Evolutionary conservation across 1,140 invertebrate species (phyloP).

Genomic region (Paracyclopina nana): DNA sequence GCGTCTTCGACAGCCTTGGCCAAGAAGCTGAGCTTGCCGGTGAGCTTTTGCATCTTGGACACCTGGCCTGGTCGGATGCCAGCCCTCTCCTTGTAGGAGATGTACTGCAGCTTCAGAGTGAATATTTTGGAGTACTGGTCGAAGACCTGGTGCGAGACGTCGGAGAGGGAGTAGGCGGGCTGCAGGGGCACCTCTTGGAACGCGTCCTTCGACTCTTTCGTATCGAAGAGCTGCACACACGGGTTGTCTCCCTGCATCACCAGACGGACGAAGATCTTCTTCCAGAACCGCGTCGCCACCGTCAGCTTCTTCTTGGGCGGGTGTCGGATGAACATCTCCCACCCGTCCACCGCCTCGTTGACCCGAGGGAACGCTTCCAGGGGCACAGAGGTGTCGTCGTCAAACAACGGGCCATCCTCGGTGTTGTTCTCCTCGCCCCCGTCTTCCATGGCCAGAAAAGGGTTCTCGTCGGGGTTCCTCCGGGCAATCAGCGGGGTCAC

Average conservation of each 20-base stretch:
- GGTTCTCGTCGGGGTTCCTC: conserved; percentile 6
- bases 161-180: conserved; percentile 75
- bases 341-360: conserved; percentile 58
- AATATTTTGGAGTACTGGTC: conserved; percentile 98
- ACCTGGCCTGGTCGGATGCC: conserved; percentile 90
- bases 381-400: conserved; percentile 79
- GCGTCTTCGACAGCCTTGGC: conserved; percentile 81
- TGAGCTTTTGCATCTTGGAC: conserved; percentile 58
- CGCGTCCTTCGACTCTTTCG: conserved; percentile 63
- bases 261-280: conserved; percentile 75
- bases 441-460: conserved; percentile 11
- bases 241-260: conserved; percentile 57
- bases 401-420: conserved; percentile 50
- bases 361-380: conserved; percentile 74
- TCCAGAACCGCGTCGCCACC: conserved; percentile 98
- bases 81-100: conserved; percentile 93
- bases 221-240: conserved; percentile 63
- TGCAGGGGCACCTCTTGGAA: conserved; percentile 82
- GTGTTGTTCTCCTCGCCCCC: conserved; percentile 7
- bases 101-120: conserved; percentile 91
- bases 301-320: conserved; percentile 98
- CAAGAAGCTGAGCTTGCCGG: conserved; percentile 75
- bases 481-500: neutral
- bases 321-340: conserved; percentile 88
- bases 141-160: conserved; percentile 67